A percentile compares a stretch with the other conserved stretches of the same genome.
Conservation (phyloP, 2,797 vertebrate genomes). For the Melanotaenia trifasciata region DNA sequence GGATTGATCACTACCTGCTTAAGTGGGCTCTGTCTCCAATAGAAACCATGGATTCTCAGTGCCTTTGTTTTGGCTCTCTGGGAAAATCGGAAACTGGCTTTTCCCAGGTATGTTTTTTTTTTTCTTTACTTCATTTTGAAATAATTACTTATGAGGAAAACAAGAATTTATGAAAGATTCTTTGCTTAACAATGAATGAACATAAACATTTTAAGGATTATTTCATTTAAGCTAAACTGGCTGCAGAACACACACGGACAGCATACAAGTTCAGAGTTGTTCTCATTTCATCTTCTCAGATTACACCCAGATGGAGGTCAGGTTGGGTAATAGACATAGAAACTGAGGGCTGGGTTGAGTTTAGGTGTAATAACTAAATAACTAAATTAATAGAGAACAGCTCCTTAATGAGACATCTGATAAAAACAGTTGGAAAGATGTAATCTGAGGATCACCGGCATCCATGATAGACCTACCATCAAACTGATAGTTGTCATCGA, state of each 20-base stretch:
- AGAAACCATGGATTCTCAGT: constrained; percentile 18
- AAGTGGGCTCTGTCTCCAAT: constrained; percentile 49
- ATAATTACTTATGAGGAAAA: not conserved
- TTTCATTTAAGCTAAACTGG: too few species aligned
- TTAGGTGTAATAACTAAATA: not conserved
- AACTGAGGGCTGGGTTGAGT: not conserved
- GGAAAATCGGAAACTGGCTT: not conserved
- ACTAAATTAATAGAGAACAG: not conserved
- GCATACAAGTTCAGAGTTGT: not conserved
- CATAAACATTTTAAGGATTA: not conserved
- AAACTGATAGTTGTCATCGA: constrained; percentile 57
- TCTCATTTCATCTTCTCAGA: constrained; percentile 30
- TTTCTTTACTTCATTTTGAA: constrained; percentile 5
- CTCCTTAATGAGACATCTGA: constrained; percentile 4
- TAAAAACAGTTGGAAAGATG: constrained; percentile 9
- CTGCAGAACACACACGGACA: not conserved
- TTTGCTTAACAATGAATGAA: not conserved
- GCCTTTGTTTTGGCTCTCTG: constrained; percentile 34
- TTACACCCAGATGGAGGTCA: constrained; percentile 52
- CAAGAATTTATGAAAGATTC: not conserved
- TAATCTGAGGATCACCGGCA: constrained; percentile 26
- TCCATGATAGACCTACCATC: constrained; percentile 27
- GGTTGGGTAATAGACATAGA: not conserved
- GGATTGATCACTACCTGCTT: constrained; percentile 57
- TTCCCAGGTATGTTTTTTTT: constrained; percentile 11